Evolutionary conservation across 1,140 invertebrate genomes (phyloP).

Genomic region (Ceratoteleas bidentatus): DNA sequence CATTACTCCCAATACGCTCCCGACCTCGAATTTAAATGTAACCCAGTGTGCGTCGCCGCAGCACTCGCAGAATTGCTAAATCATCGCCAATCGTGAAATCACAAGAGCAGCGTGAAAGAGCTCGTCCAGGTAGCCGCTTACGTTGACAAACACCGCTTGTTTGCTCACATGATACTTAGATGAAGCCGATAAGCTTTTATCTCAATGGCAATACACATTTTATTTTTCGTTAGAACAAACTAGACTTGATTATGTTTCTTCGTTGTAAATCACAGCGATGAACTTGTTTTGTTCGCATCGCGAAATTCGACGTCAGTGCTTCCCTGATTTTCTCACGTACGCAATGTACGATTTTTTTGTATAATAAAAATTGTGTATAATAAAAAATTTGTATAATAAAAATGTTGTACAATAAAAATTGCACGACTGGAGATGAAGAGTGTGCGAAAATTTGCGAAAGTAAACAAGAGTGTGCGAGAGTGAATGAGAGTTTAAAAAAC

Average conservation of each 20-base stretch:
- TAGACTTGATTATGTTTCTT: slow-evolving; percentile 31
- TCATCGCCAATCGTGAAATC: slow-evolving; percentile 29
- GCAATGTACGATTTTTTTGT: no score
- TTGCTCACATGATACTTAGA: slow-evolving; percentile 52
- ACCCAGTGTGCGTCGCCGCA: not conserved
- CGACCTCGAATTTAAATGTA: not conserved
- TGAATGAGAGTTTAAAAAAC: no score
- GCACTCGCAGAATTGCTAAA: not conserved
- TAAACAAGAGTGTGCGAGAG: no score
- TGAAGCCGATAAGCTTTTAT: slow-evolving; percentile 59
- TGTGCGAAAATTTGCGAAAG: no score
- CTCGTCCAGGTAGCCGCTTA: slow-evolving; percentile 39
- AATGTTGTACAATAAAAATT: no score
- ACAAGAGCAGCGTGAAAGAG: slow-evolving; percentile 22
- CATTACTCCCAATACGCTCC: no score
- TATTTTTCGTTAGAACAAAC: slow-evolving; percentile 33
- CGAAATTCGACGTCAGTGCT: no score
- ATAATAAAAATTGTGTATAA: no score
- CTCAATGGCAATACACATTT: slow-evolving; percentile 24
- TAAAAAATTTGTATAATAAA: no score
- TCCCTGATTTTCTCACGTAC: no score
- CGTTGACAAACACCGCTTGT: slow-evolving; percentile 44
- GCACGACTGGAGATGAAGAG: no score
- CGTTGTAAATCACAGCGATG: slow-evolving; percentile 18
- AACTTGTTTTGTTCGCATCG: slow-evolving; percentile 12